Evolutionary conservation across 2,888 invertebrate genomes (phyloP), one percentile per base, ranked within the genome.

Genomic region (Phalangium opilio): DNA sequence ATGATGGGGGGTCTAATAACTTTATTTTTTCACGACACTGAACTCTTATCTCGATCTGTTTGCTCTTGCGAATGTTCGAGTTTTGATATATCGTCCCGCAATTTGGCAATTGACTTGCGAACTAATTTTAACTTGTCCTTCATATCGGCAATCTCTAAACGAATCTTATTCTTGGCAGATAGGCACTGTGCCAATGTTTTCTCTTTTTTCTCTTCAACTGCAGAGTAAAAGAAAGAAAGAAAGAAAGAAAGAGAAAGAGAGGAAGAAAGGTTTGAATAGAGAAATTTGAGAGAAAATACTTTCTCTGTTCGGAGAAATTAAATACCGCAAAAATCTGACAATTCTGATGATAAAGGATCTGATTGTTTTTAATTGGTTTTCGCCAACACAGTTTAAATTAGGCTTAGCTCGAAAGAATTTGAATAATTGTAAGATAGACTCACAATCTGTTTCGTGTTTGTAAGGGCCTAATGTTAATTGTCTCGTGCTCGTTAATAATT

Each of bases 361-460:
- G n/a, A n/a, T n/a, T n/a, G n/a, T n/a, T n/a, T n/a, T n/a, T n/a
- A n/a, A n/a, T n/a, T n/a, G n/a, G n/a, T n/a, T n/a, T n/a, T n/a
- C n/a, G n/a, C n/a, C n/a, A n/a, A n/a, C n/a, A n/a, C n/a, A n/a
- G n/a, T n/a, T n/a, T n/a, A n/a, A n/a, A n/a, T n/a, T n/a, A n/a
- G n/a, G n/a, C n/a, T n/a, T n/a, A n/a, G n/a, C n/a, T n/a, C n/a
- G n/a, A n/a, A n/a, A n/a, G n/a, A n/a, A n/a, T n/a, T n/a, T n/a
- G n/a, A n/a, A n/a, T n/a, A n/a, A n/a, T n/a, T 45, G 5, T 42
- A 8, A 27, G 8, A 27, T 47, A 18, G 54, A 69, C 78, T 74
- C 71, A 89, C 89, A 90, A 64, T 91, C 81, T 38, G 84, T 86
- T 62, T 89, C 83, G 68, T 90, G 90, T 44, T 75, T 77, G 78